A percentile compares a stretch with the other conserved stretches of the same genome.
phyloP scores from a whole-genome alignment of 2,888 invertebrate genomes.

The Clitarchus hookeri region DNA sequence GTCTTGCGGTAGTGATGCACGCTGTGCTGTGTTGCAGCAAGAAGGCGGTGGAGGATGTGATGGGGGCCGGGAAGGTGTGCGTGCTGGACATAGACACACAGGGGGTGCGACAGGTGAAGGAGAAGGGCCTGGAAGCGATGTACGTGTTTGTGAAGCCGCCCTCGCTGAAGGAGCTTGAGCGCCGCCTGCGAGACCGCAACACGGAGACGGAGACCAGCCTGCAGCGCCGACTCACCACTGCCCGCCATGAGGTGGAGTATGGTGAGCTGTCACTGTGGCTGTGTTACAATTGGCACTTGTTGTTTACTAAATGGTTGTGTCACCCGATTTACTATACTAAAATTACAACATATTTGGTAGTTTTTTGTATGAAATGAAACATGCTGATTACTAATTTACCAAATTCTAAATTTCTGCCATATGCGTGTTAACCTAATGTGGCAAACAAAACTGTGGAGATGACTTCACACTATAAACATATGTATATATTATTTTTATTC shows the following conservation, averaged over 20 bases:
- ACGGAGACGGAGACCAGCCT: slow-evolving; percentile 92
- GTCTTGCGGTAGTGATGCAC: too few relatives aligned
- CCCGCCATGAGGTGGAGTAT: slow-evolving; percentile 81
- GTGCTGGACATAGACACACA: slow-evolving; percentile 94
- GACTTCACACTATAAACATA: too few relatives aligned
- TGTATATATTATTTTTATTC: too few relatives aligned
- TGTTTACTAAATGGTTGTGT: too few relatives aligned
- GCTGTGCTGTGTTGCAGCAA: slow-evolving; percentile 64
- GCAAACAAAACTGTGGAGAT: too few relatives aligned
- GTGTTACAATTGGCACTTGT: too few relatives aligned
- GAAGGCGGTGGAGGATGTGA: slow-evolving; percentile 80
- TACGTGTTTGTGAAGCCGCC: slow-evolving; percentile 95
- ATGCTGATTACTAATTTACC: not conserved
- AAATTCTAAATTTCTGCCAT: too few relatives aligned
- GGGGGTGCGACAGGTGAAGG: slow-evolving; percentile 88
- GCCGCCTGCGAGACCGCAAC: slow-evolving; percentile 73
- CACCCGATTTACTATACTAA: too few relatives aligned
- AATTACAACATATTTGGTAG: too few relatives aligned
- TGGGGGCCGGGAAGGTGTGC: slow-evolving; percentile 81
- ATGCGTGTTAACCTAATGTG: too few relatives aligned
- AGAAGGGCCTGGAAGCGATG: slow-evolving; percentile 78
- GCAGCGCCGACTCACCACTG: slow-evolving; percentile 74
- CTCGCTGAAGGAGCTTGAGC: slow-evolving; percentile 74
- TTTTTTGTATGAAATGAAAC: not conserved
- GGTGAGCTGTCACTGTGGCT: slow-evolving; percentile 58